These are phyloP conservation scores for Gymnobelideus leadbeateri DNA, from an alignment of 2,113 vertebrate species.

Conservation along the genomic window DNA sequence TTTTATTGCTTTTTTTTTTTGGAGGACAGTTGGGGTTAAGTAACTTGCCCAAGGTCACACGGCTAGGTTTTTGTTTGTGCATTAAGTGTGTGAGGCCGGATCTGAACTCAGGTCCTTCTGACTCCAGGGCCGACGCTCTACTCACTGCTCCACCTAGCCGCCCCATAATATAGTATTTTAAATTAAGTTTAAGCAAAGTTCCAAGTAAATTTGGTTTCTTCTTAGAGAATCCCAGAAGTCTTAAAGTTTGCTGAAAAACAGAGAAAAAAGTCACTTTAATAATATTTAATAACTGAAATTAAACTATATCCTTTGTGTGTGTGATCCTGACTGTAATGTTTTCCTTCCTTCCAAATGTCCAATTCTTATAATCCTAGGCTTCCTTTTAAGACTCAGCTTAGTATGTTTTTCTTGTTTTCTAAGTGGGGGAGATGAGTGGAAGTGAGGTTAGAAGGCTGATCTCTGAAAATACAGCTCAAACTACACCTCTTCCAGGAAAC, in stretches of 20 bases:
- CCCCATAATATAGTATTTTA: conserved; percentile 29
- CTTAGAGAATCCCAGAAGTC: conserved; percentile 80
- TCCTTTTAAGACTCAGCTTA: neutral
- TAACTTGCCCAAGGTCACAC: too few relatives aligned
- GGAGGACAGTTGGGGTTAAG: too few relatives aligned
- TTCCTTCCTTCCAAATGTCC: neutral
- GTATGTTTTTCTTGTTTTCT: neutral
- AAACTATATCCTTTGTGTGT: neutral
- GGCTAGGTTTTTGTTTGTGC: too few relatives aligned
- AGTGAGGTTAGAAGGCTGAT: neutral
- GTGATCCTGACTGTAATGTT: neutral
- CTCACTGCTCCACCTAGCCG: too few relatives aligned
- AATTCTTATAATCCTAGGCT: neutral
- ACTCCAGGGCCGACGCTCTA: too few relatives aligned
- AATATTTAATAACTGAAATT: conserved; percentile 15
- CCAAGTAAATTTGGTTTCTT: conserved; percentile 27
- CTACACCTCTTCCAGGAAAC: too few relatives aligned
- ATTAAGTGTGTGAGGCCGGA: too few relatives aligned
- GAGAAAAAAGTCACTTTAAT: conserved; percentile 19
- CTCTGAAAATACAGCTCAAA: too few relatives aligned
- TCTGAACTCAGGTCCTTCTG: too few relatives aligned
- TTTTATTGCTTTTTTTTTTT: too few relatives aligned
- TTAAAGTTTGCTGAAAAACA: conserved; percentile 88
- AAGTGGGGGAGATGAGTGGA: neutral
- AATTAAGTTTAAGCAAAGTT: neutral